These are phyloP conservation scores for Apistogramma diplotaenia DNA, from an alignment of 2,113 vertebrate genomes.

Conservation along the genomic window DNA sequence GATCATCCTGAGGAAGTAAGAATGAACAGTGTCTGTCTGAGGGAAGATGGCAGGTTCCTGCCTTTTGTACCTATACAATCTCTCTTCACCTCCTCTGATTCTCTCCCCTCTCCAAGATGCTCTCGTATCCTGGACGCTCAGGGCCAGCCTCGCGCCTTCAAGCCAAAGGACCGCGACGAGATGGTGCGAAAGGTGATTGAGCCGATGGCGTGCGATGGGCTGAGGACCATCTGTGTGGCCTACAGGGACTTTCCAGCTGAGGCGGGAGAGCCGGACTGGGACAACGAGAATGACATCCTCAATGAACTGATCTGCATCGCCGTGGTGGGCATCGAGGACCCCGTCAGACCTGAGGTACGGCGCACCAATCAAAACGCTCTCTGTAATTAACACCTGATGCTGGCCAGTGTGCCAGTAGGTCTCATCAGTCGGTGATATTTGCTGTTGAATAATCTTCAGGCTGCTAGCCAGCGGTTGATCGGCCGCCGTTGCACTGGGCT, in stretches of 20 bases:
- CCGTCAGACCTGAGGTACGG: conserved; percentile 90
- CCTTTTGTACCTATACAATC: background rate
- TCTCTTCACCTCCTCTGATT: background rate
- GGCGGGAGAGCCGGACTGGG: conserved; percentile 84
- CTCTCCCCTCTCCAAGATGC: conserved; percentile 77
- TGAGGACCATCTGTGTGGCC: conserved; percentile 93
- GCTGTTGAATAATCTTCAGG: background rate
- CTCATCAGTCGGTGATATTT: background rate
- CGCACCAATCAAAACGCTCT: background rate
- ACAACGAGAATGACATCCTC: conserved; percentile 87
- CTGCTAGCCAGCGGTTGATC: no score
- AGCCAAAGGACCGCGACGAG: conserved; percentile 88
- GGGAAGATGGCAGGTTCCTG: background rate
- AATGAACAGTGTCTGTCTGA: background rate
- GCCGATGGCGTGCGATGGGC: conserved; percentile 93
- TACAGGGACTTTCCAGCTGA: conserved; percentile 85
- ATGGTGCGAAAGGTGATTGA: conserved; percentile 93
- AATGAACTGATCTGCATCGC: conserved; percentile 87
- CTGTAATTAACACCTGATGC: background rate
- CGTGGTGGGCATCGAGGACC: conserved; percentile 96
- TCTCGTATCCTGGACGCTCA: conserved; percentile 85
- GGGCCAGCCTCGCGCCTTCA: conserved; percentile 82
- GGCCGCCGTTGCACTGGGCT: no score
- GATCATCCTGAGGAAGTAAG: conserved; percentile 95
- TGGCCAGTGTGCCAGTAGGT: background rate